phyloP scores from a whole-genome alignment of 2,888 invertebrate species.

The Dyspetes luteomarginatus region DNA sequence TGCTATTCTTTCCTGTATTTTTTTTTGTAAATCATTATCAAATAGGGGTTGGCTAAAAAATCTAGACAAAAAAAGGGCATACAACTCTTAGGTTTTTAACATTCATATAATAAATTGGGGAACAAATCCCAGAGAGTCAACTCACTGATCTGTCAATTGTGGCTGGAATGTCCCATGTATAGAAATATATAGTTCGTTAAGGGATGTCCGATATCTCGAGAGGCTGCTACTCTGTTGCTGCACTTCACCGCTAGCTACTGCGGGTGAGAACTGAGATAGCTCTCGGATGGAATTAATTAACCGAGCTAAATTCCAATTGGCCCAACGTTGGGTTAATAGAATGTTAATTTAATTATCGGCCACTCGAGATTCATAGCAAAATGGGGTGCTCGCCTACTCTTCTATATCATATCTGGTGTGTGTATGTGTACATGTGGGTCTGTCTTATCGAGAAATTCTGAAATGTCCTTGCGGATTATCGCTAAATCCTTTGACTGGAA shows the following conservation, averaged over 20 bases:
- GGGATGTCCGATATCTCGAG: constrained; percentile 12
- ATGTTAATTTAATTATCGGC: constrained; percentile 48
- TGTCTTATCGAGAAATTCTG: constrained; percentile 5
- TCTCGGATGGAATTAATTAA: constrained; percentile 37
- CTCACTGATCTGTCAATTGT: too few relatives aligned
- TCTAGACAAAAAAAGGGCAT: too few relatives aligned
- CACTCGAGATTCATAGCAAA: constrained; percentile 5
- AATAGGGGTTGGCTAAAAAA: too few relatives aligned
- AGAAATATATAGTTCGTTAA: neutral
- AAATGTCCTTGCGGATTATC: neutral
- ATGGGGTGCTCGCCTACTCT: neutral
- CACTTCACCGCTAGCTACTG: neutral
- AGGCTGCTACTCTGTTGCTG: neutral
- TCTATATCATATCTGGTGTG: neutral
- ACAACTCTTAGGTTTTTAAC: too few relatives aligned
- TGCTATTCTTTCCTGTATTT: too few relatives aligned
- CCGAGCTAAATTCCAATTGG: constrained; percentile 41
- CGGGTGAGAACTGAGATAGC: neutral
- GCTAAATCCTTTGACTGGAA: neutral
- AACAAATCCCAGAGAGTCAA: too few relatives aligned
- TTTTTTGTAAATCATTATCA: too few relatives aligned
- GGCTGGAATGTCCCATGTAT: too few relatives aligned
- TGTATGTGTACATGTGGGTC: neutral
- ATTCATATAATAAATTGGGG: too few relatives aligned
- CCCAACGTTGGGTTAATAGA: constrained; percentile 18